Percentiles rank a stretch among this genome's conserved stretches.
Evolutionary conservation across 2,888 invertebrate species (phyloP).

Genomic region (Drosophila quinaria): DNA sequence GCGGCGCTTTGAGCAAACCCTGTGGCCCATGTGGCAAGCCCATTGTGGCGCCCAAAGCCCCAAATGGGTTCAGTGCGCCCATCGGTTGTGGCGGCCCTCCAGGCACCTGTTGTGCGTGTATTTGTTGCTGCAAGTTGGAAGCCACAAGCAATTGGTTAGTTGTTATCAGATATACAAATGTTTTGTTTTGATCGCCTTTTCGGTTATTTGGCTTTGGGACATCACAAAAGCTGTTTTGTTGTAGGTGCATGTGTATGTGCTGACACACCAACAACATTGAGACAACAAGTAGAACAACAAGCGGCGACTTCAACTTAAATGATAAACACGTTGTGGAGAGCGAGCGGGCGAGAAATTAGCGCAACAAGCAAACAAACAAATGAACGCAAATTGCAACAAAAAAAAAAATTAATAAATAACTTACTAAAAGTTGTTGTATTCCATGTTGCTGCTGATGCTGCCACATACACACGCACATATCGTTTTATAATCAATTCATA

Average conservation of each 20-base stretch:
- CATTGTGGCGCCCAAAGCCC: constrained; percentile 85
- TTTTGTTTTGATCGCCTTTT: constrained; percentile 7
- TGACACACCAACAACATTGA: constrained; percentile 69
- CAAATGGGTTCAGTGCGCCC: constrained; percentile 86
- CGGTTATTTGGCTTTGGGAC: constrained; percentile 49
- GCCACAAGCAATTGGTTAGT: constrained; percentile 26
- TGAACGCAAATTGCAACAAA: constrained; percentile 58
- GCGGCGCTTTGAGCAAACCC: constrained; percentile 85
- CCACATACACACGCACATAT: constrained; percentile 61
- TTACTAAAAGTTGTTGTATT: constrained; percentile 96
- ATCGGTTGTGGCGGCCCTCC: constrained; percentile 87
- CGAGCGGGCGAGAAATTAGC: constrained; percentile 49
- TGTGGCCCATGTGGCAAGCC: constrained; percentile 86
- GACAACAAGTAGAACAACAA: constrained; percentile 70
- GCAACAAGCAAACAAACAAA: constrained; percentile 72
- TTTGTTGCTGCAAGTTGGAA: constrained; percentile 90
- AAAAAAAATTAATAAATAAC: constrained; percentile 85
- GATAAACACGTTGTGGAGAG: constrained; percentile 41
- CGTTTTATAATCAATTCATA: constrained; percentile 37
- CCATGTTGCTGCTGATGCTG: constrained; percentile 97
- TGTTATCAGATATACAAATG: constrained; percentile 4
- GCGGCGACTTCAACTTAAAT: constrained; percentile 46
- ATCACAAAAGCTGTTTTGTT: constrained; percentile 53
- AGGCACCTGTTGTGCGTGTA: constrained; percentile 93
- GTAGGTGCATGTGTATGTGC: constrained; percentile 59